Evolutionary conservation across 2,113 vertebrate species (phyloP).

Genomic region (Proterorhinus semilunaris): DNA sequence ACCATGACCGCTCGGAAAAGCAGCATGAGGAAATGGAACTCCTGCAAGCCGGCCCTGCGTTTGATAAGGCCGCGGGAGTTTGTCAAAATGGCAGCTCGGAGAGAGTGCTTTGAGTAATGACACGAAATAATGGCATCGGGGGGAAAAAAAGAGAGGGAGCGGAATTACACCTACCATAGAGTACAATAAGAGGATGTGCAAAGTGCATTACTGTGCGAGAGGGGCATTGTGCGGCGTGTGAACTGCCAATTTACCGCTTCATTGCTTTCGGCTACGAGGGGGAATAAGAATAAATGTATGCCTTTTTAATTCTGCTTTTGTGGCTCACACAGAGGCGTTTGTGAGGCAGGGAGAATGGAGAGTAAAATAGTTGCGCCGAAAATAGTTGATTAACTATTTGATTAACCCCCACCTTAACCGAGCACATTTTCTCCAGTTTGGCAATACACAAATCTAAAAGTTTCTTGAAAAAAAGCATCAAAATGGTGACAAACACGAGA

Average conservation of each 20-base stretch:
- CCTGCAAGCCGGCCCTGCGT: conserved; percentile 29
- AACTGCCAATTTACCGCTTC: conserved; percentile 50
- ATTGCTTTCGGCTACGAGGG: conserved; percentile 16
- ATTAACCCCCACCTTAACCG: too few species aligned
- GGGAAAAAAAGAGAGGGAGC: conserved; percentile 2
- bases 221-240: conserved; percentile 17
- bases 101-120: conserved; percentile 5
- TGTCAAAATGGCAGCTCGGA: conserved; percentile 27
- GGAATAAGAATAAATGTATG: conserved; percentile 13
- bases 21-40: conserved; percentile 19
- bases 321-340: background rate
- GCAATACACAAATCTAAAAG: too few species aligned
- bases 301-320: conserved; percentile 8
- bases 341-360: background rate
- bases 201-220: conserved; percentile 7
- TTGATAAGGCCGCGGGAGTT: conserved; percentile 24
- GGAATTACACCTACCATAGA: conserved; percentile 18
- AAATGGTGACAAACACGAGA: too few species aligned
- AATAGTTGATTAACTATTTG: too few species aligned
- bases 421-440: too few species aligned
- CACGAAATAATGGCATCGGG: conserved; percentile 6
- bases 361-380: background rate
- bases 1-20: conserved; percentile 5
- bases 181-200: conserved; percentile 19
- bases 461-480: too few species aligned